Percentiles rank a stretch among this genome's conserved stretches.
Conservation (phyloP, 2,113 vertebrate genomes). For the Hydrochoerus hydrochaeris region DNA sequence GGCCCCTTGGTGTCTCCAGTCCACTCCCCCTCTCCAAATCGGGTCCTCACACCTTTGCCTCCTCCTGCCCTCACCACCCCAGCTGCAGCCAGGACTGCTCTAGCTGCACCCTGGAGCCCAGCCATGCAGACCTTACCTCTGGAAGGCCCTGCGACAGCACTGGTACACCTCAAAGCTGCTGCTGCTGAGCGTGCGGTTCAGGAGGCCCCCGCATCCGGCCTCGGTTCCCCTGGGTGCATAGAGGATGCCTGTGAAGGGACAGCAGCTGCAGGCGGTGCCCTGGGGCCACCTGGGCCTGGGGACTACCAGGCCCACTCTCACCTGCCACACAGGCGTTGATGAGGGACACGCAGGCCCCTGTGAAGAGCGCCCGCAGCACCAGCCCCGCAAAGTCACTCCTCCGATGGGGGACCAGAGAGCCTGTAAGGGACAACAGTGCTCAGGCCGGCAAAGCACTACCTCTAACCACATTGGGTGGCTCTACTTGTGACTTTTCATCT, state of each 20-base stretch:
- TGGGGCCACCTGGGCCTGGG: not conserved
- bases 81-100: not conserved
- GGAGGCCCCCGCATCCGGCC: slow-evolving; percentile 86
- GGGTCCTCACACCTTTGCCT: not conserved
- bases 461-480: fast-evolving
- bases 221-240: slow-evolving; percentile 81
- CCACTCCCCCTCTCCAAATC: not conserved
- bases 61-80: not conserved
- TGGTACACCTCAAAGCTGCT: slow-evolving; percentile 81
- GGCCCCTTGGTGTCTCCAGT: not conserved
- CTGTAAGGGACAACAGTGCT: slow-evolving; percentile 79
- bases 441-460: not conserved
- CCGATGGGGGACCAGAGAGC: slow-evolving; percentile 90
- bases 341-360: slow-evolving; percentile 92
- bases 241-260: slow-evolving; percentile 90
- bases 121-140: slow-evolving; percentile 84
- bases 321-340: slow-evolving; percentile 96
- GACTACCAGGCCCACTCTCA: slow-evolving; percentile 70
- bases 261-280: not conserved
- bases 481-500: not conserved
- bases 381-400: slow-evolving; percentile 88
- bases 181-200: slow-evolving; percentile 80
- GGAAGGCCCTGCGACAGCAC: slow-evolving; percentile 91
- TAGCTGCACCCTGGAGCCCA: not conserved
- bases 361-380: slow-evolving; percentile 92